Evolutionary conservation across 2,888 invertebrate species (phyloP).

Genomic region (Cryptus viduatorius): DNA sequence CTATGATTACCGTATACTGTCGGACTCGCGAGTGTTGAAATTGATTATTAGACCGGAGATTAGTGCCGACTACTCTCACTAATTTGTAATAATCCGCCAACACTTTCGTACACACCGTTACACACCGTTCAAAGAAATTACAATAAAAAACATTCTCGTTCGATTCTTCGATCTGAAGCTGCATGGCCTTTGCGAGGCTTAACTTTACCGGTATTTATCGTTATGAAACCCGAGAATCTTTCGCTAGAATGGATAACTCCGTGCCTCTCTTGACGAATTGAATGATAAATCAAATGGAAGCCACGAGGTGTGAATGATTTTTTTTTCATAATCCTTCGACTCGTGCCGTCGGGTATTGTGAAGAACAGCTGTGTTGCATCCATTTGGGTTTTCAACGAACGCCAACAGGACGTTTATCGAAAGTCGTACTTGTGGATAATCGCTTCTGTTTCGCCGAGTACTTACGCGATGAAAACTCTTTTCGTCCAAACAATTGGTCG

Average conservation of each 20-base stretch:
- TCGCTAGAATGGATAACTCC: conserved; percentile 21
- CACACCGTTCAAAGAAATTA: conserved; percentile 15
- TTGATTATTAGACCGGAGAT: background rate
- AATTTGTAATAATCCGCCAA: background rate
- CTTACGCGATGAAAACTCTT: background rate
- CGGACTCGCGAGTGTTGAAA: too few species aligned
- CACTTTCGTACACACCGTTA: background rate
- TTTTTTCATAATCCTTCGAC: conserved; percentile 14
- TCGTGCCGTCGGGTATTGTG: background rate
- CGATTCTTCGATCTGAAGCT: conserved; percentile 16
- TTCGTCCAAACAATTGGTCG: conserved; percentile 24
- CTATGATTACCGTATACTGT: too few species aligned
- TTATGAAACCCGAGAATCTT: conserved; percentile 67
- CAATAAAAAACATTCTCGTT: conserved; percentile 21
- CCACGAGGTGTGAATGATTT: conserved; percentile 18
- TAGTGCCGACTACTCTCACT: background rate
- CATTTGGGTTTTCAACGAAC: too few species aligned
- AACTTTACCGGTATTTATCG: conserved; percentile 68
- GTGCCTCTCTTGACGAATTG: conserved; percentile 26
- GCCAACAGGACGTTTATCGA: too few species aligned
- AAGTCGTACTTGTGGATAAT: too few species aligned
- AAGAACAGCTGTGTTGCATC: background rate
- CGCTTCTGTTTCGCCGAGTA: too few species aligned
- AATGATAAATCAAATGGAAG: conserved; percentile 49
- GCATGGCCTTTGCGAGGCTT: conserved; percentile 62